A percentile compares a stretch with the other conserved stretches of the same genome.
These are phyloP conservation scores for Oreochromis grahami DNA, from an alignment of 2,797 vertebrate species.

Conservation along the genomic window DNA sequence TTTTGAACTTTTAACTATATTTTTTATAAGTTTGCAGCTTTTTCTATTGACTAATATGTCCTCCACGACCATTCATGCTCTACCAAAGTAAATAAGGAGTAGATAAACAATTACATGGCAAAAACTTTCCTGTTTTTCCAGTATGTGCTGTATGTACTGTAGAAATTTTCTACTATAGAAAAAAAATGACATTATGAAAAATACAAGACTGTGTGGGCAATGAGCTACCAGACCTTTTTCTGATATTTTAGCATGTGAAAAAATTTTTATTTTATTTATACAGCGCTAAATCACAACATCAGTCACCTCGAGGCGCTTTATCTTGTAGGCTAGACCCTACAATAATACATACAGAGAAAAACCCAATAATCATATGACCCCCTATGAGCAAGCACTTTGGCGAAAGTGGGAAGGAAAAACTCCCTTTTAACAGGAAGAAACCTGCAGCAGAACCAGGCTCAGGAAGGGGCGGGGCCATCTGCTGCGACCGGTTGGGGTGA, in stretches of 20 bases:
- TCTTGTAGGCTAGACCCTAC: neutral
- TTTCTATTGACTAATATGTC: neutral
- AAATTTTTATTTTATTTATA: fast-evolving
- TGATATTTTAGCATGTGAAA: neutral
- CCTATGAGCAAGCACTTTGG: neutral
- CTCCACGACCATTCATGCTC: fast-evolving
- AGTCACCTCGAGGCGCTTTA: fast-evolving
- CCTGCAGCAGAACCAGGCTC: fast-evolving
- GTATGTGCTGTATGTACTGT: neutral
- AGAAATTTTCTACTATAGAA: neutral
- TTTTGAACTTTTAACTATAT: neutral
- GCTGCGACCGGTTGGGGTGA: fast-evolving
- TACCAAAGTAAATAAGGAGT: neutral
- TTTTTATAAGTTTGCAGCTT: neutral
- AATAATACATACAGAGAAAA: neutral
- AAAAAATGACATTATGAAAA: neutral
- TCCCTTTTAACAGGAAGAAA: neutral
- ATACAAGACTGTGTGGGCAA: neutral
- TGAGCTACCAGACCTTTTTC: neutral
- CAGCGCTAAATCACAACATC: fast-evolving
- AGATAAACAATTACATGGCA: neutral
- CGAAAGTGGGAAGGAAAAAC: neutral
- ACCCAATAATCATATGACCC: neutral
- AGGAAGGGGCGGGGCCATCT: neutral
- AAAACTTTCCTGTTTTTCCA: neutral